phyloP scores from a whole-genome alignment of 2,888 invertebrate genomes.

The Drosophila hamatofila region DNA sequence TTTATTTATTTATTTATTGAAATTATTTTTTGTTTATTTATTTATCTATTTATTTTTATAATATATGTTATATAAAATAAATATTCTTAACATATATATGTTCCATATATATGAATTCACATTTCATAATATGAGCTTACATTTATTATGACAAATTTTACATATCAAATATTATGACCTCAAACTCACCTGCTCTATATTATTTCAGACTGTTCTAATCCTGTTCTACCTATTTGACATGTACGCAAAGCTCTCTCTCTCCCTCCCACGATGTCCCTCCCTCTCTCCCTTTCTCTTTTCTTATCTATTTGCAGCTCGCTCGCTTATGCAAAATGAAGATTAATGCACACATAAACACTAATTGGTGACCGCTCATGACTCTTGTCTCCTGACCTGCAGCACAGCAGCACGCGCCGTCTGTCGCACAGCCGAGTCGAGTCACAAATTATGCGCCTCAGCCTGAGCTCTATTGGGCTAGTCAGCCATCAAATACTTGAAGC shows the following conservation, averaged over 20 bases:
- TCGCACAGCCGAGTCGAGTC: constrained; percentile 32
- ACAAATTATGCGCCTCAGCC: constrained; percentile 39
- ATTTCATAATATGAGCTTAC: no score
- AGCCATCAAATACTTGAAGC: constrained; percentile 69
- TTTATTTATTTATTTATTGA: no score
- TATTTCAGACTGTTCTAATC: neutral
- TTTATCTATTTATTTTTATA: no score
- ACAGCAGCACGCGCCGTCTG: constrained; percentile 15
- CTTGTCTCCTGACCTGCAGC: constrained; percentile 17
- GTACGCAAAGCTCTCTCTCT: neutral
- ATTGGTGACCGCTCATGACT: constrained; percentile 52
- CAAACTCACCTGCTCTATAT: neutral
- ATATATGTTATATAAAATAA: no score
- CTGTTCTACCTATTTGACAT: neutral
- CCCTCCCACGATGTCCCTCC: neutral
- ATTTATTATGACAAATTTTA: neutral
- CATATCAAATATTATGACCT: neutral
- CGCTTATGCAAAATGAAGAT: constrained; percentile 35
- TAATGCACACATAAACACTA: constrained; percentile 51
- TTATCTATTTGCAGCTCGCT: neutral
- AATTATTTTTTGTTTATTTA: no score
- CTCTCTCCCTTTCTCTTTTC: neutral
- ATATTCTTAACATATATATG: no score
- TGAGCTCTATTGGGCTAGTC: constrained; percentile 19
- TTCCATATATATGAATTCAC: no score